Evolutionary conservation across 2,797 vertebrate species (phyloP).

Genomic region (Megalops cyprinoides): DNA sequence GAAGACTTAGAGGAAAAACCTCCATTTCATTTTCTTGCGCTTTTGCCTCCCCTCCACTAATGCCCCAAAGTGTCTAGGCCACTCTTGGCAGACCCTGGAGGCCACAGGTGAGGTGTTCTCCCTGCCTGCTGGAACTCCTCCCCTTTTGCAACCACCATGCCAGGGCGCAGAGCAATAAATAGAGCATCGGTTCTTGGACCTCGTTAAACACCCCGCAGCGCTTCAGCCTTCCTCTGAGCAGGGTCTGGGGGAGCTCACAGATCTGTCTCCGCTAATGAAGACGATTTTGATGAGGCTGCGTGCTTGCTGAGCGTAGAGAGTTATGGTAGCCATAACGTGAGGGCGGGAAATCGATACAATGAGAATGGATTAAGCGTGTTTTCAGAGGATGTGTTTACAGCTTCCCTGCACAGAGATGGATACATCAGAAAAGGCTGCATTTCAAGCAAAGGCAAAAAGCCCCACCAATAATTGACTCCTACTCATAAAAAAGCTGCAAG

Average conservation of each 20-base stretch:
- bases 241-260: neutral
- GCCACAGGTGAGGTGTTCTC: neutral
- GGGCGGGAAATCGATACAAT: slow-evolving; percentile 12
- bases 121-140: neutral
- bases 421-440: neutral
- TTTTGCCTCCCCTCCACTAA: neutral
- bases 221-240: neutral
- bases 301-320: neutral
- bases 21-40: neutral
- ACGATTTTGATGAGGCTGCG: neutral
- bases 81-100: neutral
- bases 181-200: neutral
- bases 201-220: neutral
- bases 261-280: slow-evolving; percentile 2
- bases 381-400: slow-evolving; percentile 2
- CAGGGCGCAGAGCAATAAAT: neutral
- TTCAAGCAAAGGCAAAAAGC: neutral
- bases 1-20: neutral
- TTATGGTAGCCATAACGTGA: neutral
- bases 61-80: neutral
- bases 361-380: slow-evolving; percentile 13
- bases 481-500: neutral
- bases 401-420: neutral
- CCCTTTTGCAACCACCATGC: too few relatives aligned
- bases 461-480: neutral